Evolutionary conservation across 2,113 vertebrate species (phyloP), one percentile per base, ranked within the genome.

Genomic region (Murina feae): DNA sequence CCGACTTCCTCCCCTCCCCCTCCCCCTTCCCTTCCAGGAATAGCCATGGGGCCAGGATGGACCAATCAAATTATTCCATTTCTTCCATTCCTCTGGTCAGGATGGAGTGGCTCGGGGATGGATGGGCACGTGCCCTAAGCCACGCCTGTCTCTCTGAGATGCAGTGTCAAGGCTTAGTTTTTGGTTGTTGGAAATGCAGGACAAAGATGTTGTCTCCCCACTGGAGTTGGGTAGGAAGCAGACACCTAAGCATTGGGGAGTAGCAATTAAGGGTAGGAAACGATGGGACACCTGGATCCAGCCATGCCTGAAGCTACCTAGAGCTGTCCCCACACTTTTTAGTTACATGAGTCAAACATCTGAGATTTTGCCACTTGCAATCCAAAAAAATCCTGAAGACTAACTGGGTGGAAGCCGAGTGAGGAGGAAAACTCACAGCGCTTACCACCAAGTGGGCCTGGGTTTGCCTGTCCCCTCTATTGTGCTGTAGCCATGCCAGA

Each of bases 401-500:
- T 3, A 37, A 17, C 47, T 44, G 51, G 23, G 9, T 2, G 20
- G 39, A 23, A 60, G 60, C 66, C 11, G 11, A 35, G n/a, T 2
- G 11, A 58, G 53, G 78, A 28, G 42, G 55, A 30, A 84, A 35
- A 42, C 49, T 49, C 4, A 28, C 1, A 35, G 13, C 3, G 6
- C 13, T 35, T 25, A n/a, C 69, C 17, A 10, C 6, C 76, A 32
- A 2, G 32, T 3, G 3, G 53, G 30, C 7, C 21, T 30, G 53
- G 49, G 28, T 35, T 5, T 9, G 2, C 53, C 13, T 0, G 17
- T 49, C 11, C 1, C 28, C 47, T 17, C 69, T 11, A 2, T 21
- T 4, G 4, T 0, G 1, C 5, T 21, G 37, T n/a, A 3, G 6
- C 68, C 11, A 18, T 5, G 6, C 71, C 79, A 30, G 23, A n/a